These are phyloP conservation scores for Dermolepida albohirtum DNA, from an alignment of 2,888 invertebrate genomes.

Conservation along the genomic window DNA sequence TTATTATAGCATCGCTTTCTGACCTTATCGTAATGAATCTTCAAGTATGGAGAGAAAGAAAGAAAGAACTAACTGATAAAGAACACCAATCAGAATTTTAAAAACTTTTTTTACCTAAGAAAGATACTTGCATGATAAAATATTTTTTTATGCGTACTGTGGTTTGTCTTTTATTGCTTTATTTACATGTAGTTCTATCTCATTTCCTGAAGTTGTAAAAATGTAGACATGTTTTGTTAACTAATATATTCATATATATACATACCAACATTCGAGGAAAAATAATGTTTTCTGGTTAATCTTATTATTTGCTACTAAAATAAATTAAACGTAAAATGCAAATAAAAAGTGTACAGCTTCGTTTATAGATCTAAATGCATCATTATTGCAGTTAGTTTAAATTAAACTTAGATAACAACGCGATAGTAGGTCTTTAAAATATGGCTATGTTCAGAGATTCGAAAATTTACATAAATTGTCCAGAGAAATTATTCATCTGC, in stretches of 20 bases:
- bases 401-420: no score
- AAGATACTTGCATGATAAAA: slow-evolving; percentile 59
- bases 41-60: slow-evolving; percentile 47
- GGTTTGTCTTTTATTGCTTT: slow-evolving; percentile 61
- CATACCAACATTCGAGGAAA: no score
- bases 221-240: slow-evolving; percentile 57
- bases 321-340: no score
- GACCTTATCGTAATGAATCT: slow-evolving; percentile 43
- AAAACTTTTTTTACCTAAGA: slow-evolving; percentile 57
- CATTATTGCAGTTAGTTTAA: no score
- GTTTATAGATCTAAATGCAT: no score
- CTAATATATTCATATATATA: slow-evolving; percentile 45
- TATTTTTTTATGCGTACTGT: slow-evolving; percentile 59
- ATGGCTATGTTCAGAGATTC: no score
- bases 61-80: slow-evolving; percentile 23
- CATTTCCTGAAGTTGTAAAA: slow-evolving; percentile 61
- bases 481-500: no score
- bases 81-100: slow-evolving; percentile 55
- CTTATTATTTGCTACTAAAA: no score
- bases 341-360: no score
- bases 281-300: no score
- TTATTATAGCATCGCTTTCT: slow-evolving; percentile 35
- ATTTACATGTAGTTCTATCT: slow-evolving; percentile 59
- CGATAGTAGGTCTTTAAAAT: no score
- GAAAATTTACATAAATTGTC: no score